phyloP scores from a whole-genome alignment of 2,888 invertebrate species.

The Oxytorus armatus region DNA sequence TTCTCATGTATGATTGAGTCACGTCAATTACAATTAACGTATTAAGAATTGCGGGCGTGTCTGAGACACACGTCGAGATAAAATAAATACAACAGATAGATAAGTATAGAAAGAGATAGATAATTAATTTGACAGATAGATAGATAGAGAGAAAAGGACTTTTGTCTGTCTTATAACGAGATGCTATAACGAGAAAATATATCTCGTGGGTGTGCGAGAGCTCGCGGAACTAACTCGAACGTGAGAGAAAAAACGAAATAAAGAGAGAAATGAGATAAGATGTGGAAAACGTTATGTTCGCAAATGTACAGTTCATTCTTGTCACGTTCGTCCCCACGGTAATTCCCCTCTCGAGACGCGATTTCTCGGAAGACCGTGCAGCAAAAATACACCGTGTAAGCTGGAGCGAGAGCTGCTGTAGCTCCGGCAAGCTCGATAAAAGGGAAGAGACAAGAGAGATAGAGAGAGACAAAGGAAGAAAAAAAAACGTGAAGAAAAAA shows the following conservation, averaged over 20 bases:
- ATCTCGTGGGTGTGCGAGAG: constrained; percentile 10
- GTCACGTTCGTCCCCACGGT: constrained; percentile 65
- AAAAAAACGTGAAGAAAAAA: constrained; percentile 54
- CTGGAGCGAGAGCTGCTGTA: constrained; percentile 20
- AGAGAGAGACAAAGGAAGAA: constrained; percentile 46
- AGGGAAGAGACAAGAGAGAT: constrained; percentile 47
- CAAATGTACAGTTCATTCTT: constrained; percentile 49
- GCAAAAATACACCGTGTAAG: constrained; percentile 41
- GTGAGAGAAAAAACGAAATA: constrained; percentile 4
- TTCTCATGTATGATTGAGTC: constrained; percentile 42
- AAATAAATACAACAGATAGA: not conserved
- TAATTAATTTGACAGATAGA: no score
- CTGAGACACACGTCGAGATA: constrained; percentile 6
- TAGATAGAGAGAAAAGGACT: not conserved
- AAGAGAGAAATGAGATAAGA: constrained; percentile 1
- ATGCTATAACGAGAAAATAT: not conserved
- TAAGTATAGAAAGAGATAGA: no score
- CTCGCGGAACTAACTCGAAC: not conserved
- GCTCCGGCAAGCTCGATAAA: constrained; percentile 14
- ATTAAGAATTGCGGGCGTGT: constrained; percentile 29
- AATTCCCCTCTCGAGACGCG: constrained; percentile 55
- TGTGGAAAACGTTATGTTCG: constrained; percentile 30
- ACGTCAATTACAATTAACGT: constrained; percentile 57
- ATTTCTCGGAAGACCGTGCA: constrained; percentile 61
- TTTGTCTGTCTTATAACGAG: constrained; percentile 12